These are phyloP conservation scores for Speoplatyrhinus poulsoni DNA, from an alignment of 2,113 vertebrate species.

Conservation along the genomic window DNA sequence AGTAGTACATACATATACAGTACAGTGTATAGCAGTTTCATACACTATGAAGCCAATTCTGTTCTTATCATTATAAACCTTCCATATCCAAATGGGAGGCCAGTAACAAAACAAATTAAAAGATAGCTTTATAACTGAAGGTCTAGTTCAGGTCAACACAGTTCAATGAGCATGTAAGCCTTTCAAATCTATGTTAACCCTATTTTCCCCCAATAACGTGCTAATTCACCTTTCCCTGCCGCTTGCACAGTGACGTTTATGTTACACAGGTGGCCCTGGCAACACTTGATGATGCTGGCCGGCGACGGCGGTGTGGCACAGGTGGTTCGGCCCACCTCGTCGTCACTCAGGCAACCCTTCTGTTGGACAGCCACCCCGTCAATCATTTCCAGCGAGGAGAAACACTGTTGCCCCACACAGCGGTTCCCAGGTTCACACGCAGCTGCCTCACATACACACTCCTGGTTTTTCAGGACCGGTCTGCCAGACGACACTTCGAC, in stretches of 20 bases:
- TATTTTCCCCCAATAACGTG: neutral
- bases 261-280: slow-evolving; percentile 95
- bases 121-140: neutral
- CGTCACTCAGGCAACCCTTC: slow-evolving; percentile 95
- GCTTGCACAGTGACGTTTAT: slow-evolving; percentile 89
- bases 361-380: slow-evolving; percentile 84
- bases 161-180: neutral
- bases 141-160: no score
- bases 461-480: slow-evolving; percentile 78
- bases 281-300: slow-evolving; percentile 89
- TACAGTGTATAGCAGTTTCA: no score
- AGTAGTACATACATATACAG: no score
- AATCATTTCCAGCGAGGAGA: slow-evolving; percentile 86
- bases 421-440: slow-evolving; percentile 81
- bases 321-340: slow-evolving; percentile 87
- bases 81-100: neutral
- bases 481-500: slow-evolving; percentile 75
- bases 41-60: neutral
- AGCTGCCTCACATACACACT: slow-evolving; percentile 89
- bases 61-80: neutral
- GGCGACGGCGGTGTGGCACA: slow-evolving; percentile 88
- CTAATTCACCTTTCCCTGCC: slow-evolving; percentile 82
- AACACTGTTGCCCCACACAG: slow-evolving; percentile 92
- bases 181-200: no score
- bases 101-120: neutral